Conservation (phyloP, 92 coral and sea anemone species). For the Phenganax subtilis region DNA sequence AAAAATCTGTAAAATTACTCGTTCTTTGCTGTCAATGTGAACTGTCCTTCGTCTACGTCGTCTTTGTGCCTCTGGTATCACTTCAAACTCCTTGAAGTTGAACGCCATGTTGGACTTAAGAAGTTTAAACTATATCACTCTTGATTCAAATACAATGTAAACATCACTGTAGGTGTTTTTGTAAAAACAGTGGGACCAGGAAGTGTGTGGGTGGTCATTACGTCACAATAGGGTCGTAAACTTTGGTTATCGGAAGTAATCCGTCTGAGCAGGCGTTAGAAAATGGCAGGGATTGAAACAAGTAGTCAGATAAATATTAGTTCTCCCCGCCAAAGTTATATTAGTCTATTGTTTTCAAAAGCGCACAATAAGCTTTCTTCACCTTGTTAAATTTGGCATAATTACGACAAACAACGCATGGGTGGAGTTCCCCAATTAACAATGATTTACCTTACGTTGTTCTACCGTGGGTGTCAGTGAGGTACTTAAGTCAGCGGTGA, state of each 20-base stretch:
- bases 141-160: neutral
- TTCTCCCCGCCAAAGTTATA: no score
- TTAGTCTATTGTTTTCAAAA: no score
- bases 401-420: no score
- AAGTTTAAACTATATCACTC: neutral
- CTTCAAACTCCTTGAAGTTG: slow-evolving; percentile 10
- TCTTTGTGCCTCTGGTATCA: slow-evolving; percentile 12
- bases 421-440: no score
- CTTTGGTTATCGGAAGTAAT: no score
- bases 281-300: no score
- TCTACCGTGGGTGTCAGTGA: neutral
- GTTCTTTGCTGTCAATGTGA: slow-evolving; percentile 4
- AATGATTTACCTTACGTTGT: neutral
- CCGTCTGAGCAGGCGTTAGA: no score
- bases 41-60: neutral
- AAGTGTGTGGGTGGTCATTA: neutral
- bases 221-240: neutral
- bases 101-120: neutral
- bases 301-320: no score
- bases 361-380: no score
- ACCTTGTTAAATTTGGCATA: no score
- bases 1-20: slow-evolving; percentile 16
- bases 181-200: neutral
- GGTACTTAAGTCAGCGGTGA: neutral
- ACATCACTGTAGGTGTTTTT: neutral